A percentile compares a stretch with the other conserved stretches of the same genome.
phyloP scores from a whole-genome alignment of 2,888 invertebrate species.

The Tridacna crocea region DNA sequence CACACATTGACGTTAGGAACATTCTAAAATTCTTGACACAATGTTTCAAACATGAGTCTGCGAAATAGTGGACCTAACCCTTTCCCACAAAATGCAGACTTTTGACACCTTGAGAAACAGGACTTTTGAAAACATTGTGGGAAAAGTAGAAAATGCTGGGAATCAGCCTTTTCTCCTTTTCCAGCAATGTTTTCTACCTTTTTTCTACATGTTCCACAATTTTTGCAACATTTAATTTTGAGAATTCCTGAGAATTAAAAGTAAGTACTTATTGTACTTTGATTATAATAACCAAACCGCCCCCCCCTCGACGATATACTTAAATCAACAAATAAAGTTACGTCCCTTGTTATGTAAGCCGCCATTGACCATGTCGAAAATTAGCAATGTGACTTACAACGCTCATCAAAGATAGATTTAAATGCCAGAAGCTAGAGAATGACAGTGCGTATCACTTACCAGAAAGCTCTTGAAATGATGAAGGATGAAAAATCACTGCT shows the following conservation, averaged over 20 bases:
- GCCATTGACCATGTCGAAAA: slow-evolving; percentile 15
- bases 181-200: background rate
- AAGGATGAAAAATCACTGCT: slow-evolving; percentile 1
- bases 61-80: no score
- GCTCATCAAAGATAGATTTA: background rate
- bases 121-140: background rate
- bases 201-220: background rate
- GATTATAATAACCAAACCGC: background rate
- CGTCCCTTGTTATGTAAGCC: background rate
- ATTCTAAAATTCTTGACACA: no score
- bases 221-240: no score
- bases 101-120: background rate
- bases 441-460: slow-evolving; percentile 15
- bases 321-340: background rate
- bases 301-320: background rate
- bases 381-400: background rate
- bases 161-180: background rate
- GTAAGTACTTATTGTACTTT: background rate
- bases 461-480: slow-evolving; percentile 23
- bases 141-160: background rate
- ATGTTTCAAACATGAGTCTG: no score
- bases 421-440: background rate
- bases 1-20: no score
- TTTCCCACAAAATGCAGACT: background rate
- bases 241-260: no score